phyloP scores from a whole-genome alignment of 2,797 vertebrate species.

The Pangasius macronema region DNA sequence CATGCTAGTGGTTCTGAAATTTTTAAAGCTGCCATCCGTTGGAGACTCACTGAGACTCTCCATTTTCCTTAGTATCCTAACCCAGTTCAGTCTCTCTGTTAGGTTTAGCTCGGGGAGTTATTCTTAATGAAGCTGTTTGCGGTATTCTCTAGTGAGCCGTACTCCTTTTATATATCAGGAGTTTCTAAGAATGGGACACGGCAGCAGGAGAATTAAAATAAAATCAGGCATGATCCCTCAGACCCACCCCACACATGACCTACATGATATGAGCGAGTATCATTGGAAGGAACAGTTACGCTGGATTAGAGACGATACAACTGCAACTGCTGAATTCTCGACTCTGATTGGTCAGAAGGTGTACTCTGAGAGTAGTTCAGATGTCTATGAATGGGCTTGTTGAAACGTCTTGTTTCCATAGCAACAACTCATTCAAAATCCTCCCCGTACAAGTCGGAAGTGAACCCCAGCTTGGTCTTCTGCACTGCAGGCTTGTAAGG shows the following conservation, averaged over 20 bases:
- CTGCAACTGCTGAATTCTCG: background rate
- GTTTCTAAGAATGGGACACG: background rate
- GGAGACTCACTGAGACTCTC: background rate
- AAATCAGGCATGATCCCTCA: background rate
- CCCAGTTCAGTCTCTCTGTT: conserved; percentile 16
- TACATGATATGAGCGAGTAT: background rate
- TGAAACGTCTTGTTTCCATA: background rate
- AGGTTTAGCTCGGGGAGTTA: background rate
- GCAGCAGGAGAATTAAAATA: background rate
- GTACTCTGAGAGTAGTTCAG: background rate
- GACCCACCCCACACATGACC: background rate
- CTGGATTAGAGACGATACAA: background rate
- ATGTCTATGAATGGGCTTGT: background rate
- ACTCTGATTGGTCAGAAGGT: background rate
- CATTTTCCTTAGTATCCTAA: background rate
- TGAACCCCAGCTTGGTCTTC: background rate
- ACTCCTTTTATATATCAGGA: background rate
- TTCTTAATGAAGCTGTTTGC: conserved; percentile 6
- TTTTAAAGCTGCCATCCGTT: background rate
- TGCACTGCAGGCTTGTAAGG: background rate
- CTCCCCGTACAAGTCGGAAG: background rate
- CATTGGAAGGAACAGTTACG: background rate
- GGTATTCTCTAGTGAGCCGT: background rate
- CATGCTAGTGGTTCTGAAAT: background rate
- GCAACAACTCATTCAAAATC: background rate